phyloP scores from a whole-genome alignment of 92 coral and sea anemone species.

The Siderastrea siderea region DNA sequence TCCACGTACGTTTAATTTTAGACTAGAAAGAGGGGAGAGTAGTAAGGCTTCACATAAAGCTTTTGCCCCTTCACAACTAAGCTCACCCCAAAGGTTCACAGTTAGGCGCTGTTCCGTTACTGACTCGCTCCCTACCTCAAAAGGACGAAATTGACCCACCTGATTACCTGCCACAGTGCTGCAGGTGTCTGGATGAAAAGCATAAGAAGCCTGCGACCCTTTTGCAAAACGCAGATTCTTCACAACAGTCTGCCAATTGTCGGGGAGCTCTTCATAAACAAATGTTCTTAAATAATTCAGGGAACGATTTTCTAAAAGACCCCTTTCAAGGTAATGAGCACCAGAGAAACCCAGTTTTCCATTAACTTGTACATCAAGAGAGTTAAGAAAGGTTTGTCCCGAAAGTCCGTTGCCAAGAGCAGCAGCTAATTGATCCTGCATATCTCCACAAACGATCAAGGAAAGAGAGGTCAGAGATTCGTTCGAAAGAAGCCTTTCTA shows the following conservation, averaged over 20 bases:
- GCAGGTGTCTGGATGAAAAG: neutral
- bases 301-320: neutral
- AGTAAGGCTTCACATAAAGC: neutral
- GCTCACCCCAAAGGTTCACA: slow-evolving; percentile 10
- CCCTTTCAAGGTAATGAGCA: neutral
- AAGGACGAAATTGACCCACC: neutral
- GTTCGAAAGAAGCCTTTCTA: neutral
- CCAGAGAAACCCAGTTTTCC: neutral
- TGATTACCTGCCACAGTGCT: neutral
- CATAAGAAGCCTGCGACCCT: neutral
- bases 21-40: neutral
- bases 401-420: neutral
- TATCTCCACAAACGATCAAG: neutral
- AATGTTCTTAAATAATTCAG: neutral
- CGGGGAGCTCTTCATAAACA: slow-evolving; percentile 3
- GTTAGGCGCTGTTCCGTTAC: neutral
- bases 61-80: neutral
- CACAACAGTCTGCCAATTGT: neutral
- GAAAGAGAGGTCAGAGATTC: neutral
- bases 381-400: neutral
- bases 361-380: neutral
- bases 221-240: neutral
- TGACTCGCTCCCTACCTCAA: neutral
- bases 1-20: neutral
- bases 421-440: neutral